Base-by-base conservation (phyloP, 1,140 invertebrate species). In the Listronotus oregonensis region DNA sequence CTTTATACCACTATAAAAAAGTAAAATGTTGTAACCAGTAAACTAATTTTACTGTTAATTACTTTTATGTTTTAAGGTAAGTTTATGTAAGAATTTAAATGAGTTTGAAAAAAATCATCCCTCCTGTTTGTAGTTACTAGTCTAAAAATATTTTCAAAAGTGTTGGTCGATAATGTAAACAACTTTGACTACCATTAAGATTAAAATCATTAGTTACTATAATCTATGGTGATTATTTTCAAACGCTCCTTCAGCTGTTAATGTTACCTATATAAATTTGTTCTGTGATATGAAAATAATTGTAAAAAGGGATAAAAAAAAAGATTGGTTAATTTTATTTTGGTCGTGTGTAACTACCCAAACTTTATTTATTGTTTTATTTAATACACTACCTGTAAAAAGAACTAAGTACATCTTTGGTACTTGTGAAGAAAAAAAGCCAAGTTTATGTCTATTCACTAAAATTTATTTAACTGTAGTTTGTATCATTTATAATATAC, bases 1-100 rank as follows among this genome's bases (percentile, higher is more conserved):
- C 77, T 78, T 78, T 78, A 78, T 73, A 77, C 67, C 69, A 77
- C 70, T 71, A 73, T 67, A 71, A 71, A 72, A 68, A 68, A 65
- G 49, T 44, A 66, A 67, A 60, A 68, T 66, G 56, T 63, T 64
- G 66, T 72, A 51, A 66, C 61, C 42, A 50, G 14, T 59, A 34
- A 46, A 59, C 21, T 58, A 58, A 34, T 47, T 46, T 47, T 21
- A 18, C 3, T 46, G 8, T 17, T 46, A 17, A 43, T 18, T 40
- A 15, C 5, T 56, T 56, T 40, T 50, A 50, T 27, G 47, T 50
- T 50, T 50, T 50, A 50, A 32, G n/a, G 10, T 52, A 39, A 32
- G 10, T 37, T 52, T 34, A 39, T 52, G 50, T 52, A 52, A 52
- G 11, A 34, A 34, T 15, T 52, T 9, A 52, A 37, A n/a, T 21